Evolutionary conservation across 2,888 invertebrate genomes (phyloP), one percentile per base, ranked within the genome.

Genomic region (Cetonia aurata): DNA sequence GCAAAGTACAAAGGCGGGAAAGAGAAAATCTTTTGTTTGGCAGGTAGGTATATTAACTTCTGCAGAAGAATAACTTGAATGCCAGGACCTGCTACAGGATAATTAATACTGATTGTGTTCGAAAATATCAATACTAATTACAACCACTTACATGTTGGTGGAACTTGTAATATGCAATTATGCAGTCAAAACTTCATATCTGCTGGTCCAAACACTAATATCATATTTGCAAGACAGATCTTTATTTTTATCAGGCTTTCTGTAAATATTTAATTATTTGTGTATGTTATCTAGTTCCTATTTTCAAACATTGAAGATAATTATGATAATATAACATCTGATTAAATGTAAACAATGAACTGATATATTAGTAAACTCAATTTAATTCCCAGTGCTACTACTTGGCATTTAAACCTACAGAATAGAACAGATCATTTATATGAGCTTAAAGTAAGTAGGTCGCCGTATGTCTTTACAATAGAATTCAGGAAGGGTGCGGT

Each of bases 401-500:
- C 17, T 33, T 50, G 48, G 50, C 62, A 65, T 65, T 65, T 65
- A 65, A 65, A 65, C 37, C 6, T 13, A n/a, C 50, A 65, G 50
- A 12, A 57, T n/a, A 41, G 50, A 65, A 65, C 25, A 25, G 62
- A 50, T 57, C 41, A 50, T 50, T 57, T 50, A 60, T 62, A 53
- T 25, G 55, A 41, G 4, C 25, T 25, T 53, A 65, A 44, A 62
- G 37, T 69, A 81, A 80, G 79, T 82, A 81, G 82, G 82, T 82
- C 82, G 81, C 78, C 78, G 77, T 78, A 77, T 77, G 79, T 79
- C 78, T 79, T 76, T 75, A 73, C 77, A 75, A 75, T 73, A 74
- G 75, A 78, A 75, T 70, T 77, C 75, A 75, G 74, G 76, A 80
- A 81, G 82, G 82, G 83, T 81, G 82, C 82, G 83, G 82, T 90